Conservation (phyloP, 2,888 invertebrate species). For the Seira sanloemensis region DNA sequence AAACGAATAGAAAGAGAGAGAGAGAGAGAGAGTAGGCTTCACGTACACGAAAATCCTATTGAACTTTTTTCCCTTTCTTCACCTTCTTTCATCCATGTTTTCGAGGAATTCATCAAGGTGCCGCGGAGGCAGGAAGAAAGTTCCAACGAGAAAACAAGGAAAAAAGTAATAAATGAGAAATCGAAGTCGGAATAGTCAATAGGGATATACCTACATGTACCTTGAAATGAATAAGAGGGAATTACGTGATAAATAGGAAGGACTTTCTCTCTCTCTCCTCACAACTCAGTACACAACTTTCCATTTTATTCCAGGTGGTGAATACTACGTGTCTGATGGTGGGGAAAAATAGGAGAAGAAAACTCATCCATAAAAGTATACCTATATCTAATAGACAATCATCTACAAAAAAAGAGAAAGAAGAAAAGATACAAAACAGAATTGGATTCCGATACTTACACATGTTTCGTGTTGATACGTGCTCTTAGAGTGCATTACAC, state of each 20-base stretch:
- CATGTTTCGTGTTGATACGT: neutral
- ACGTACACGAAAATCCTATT: neutral
- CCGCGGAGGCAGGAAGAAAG: slow-evolving; percentile 7
- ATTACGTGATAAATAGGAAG: slow-evolving; percentile 18
- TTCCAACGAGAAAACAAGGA: slow-evolving; percentile 6
- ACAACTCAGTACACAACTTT: neutral
- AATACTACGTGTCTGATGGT: slow-evolving; percentile 30
- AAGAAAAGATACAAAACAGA: too few species aligned
- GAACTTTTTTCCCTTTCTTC: neutral
- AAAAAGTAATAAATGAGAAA: slow-evolving; percentile 1
- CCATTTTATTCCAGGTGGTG: slow-evolving; percentile 48
- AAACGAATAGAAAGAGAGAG: slow-evolving; percentile 38
- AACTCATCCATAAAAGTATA: slow-evolving; percentile 42
- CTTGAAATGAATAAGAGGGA: slow-evolving; percentile 37
- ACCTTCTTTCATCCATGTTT: neutral
- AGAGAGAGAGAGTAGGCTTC: slow-evolving; percentile 31
- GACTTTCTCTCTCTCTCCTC: slow-evolving; percentile 2
- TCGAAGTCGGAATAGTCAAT: neutral
- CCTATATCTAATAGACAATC: slow-evolving; percentile 48
- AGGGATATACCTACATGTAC: neutral
- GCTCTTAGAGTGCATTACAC: too few species aligned
- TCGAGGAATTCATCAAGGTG: slow-evolving; percentile 7
- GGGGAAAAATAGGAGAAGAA: slow-evolving; percentile 36
- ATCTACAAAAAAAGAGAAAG: slow-evolving; percentile 32
- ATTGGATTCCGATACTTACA: too few species aligned